Evolutionary conservation across 1,140 invertebrate genomes (phyloP).

Genomic region (Scaptomyza graminum): DNA sequence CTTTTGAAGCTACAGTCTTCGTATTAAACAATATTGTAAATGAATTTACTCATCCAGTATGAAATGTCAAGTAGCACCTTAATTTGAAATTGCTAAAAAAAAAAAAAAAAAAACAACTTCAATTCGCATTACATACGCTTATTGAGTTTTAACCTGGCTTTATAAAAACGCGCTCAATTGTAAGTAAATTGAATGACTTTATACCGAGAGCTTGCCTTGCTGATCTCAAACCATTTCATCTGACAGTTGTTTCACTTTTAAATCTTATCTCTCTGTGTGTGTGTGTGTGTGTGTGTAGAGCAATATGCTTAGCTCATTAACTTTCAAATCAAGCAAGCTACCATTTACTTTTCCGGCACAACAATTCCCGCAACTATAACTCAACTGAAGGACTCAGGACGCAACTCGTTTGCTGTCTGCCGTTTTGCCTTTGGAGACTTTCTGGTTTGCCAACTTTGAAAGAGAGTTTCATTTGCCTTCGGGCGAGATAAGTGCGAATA

Average conservation of each 20-base stretch:
- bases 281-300: neutral
- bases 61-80: neutral
- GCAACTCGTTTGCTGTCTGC: constrained; percentile 5
- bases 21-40: too few species aligned
- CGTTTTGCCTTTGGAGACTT: constrained; percentile 26
- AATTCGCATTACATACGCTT: neutral
- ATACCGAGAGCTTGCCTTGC: constrained; percentile 4
- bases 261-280: constrained; percentile 3
- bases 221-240: constrained; percentile 3
- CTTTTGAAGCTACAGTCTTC: too few species aligned
- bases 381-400: constrained; percentile 1
- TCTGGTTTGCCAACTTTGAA: constrained; percentile 15
- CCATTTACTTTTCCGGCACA: constrained; percentile 34
- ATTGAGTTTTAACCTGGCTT: constrained; percentile 9
- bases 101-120: neutral
- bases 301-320: constrained; percentile 47
- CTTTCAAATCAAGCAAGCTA: constrained; percentile 42
- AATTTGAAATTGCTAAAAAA: neutral
- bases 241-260: constrained; percentile 32
- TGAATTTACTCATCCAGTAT: too few species aligned
- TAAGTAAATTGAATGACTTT: constrained; percentile 18
- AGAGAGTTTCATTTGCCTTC: constrained; percentile 23
- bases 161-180: constrained; percentile 17
- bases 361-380: constrained; percentile 52
- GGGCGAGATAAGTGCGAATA: constrained; percentile 17